A percentile compares a stretch with the other conserved stretches of the same genome.
Conservation (phyloP, 2,888 invertebrate species). For the Dilophus febrilis region DNA sequence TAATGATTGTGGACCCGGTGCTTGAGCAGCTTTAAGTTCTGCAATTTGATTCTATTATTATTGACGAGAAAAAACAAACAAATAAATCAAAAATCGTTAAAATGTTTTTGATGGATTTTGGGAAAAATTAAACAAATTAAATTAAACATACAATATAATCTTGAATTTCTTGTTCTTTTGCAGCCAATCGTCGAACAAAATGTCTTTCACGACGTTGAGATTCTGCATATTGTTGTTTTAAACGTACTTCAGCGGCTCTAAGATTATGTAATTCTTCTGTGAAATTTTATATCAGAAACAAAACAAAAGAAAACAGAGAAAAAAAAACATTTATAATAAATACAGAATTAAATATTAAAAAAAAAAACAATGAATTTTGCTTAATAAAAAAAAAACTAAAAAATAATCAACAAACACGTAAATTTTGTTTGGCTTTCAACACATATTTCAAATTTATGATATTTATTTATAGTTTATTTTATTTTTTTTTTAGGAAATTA, state of each 20-base stretch:
- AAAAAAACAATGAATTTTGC: no score
- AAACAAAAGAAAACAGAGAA: no score
- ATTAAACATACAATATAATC: conserved; percentile 70
- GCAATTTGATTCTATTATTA: conserved; percentile 75
- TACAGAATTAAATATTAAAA: no score
- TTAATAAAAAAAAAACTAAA: no score
- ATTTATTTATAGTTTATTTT: no score
- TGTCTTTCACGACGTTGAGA: conserved; percentile 83
- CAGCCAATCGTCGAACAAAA: conserved; percentile 76
- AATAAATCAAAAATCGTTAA: conserved; percentile 8
- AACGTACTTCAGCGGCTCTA: conserved; percentile 57
- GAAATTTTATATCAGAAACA: no score
- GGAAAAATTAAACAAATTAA: not conserved
- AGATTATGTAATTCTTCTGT: conserved; percentile 26
- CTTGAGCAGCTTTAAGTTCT: conserved; percentile 79
- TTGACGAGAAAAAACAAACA: not conserved
- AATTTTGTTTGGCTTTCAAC: no score
- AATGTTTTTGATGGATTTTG: not conserved
- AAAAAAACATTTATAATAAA: no score
- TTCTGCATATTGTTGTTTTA: conserved; percentile 67
- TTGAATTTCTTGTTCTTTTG: conserved; percentile 93
- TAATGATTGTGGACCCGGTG: conserved; percentile 55
- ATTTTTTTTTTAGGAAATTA: no score
- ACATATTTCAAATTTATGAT: no score
- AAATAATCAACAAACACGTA: no score